Evolutionary conservation across 2,888 invertebrate species (phyloP), one percentile per base, ranked within the genome.

Genomic region (Deroplatys truncata): DNA sequence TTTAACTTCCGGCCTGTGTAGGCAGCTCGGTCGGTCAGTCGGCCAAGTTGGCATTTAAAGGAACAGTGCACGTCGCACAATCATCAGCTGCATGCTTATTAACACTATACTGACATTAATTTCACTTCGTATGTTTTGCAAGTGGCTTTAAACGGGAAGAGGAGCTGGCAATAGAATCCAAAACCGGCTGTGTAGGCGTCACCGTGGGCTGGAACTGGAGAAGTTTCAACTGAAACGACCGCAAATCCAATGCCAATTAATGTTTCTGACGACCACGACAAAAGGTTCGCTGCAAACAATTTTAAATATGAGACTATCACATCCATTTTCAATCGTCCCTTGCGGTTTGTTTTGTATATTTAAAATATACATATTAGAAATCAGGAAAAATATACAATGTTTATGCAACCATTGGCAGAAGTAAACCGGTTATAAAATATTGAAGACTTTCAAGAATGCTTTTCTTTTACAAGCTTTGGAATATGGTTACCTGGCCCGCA

Each of bases 61-160:
- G 85, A 31, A 29, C n/a, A 35, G 31, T 35, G 31, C 89, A 89
- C 90, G 90, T 89, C 90, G 90, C 90, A 86, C 85, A 85, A 20
- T 88, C 84, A 86, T 86, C 89, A 25, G 29, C 28, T 88, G 89
- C 89, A 88, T 88, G 83, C 88, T 35, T 85, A 88, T 88, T 84
- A 82, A 72, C 56, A 9, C 20, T 85, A 85, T 35, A 86, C 35
- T 72, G 31, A 49, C 89, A 88, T 90, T 90, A 85, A 88, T 90
- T 85, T 88, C 89, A 90, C 88, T 90, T 72, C 56, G 56, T 20
- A 25, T 89, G 85, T 56, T 56, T 28, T n/a, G 56, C 10, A 56
- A 86, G 49, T 15, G 28, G 29, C 4, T 56, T 49, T 86, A 87
- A 87, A 87, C 87, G 87, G 87, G 43, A 87, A 87, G 43, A 82